A percentile compares a stretch with the other conserved stretches of the same genome.
phyloP scores from a whole-genome alignment of 2,113 vertebrate genomes.

The Varanus komodoensis region DNA sequence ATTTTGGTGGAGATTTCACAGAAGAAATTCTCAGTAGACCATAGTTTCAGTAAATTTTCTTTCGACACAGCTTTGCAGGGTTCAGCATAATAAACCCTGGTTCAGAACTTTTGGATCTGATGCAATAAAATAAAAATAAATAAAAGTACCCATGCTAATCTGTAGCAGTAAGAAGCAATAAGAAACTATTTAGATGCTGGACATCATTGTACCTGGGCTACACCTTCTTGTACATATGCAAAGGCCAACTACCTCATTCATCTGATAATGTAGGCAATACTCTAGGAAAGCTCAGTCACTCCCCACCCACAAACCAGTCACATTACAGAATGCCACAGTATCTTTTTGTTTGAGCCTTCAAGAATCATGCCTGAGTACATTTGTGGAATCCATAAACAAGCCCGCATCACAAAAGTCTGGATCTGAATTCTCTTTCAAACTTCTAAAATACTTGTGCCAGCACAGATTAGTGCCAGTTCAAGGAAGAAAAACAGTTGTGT shows the following conservation, averaged over 20 bases:
- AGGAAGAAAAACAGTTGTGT: neutral
- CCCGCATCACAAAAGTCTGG: accelerated
- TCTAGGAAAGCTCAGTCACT: neutral
- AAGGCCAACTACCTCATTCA: neutral
- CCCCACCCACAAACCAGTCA: neutral
- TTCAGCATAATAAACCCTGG: neutral
- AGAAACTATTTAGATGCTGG: neutral
- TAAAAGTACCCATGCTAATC: neutral
- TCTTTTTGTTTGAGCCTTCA: neutral
- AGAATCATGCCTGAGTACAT: neutral
- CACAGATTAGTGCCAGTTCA: conserved; percentile 1
- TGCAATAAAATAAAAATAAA: neutral
- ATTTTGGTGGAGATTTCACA: neutral
- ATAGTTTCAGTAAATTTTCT: neutral
- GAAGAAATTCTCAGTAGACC: neutral
- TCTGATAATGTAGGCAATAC: neutral
- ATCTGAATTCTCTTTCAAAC: neutral
- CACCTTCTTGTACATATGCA: neutral
- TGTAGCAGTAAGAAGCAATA: neutral
- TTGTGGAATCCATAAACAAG: neutral
- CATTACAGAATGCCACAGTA: neutral
- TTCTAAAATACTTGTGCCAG: conserved; percentile 8
- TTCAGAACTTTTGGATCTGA: neutral
- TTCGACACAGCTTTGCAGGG: neutral
- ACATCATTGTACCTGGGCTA: neutral